These are phyloP conservation scores for Noctua comes DNA, from an alignment of 2,888 invertebrate species.

Conservation along the genomic window DNA sequence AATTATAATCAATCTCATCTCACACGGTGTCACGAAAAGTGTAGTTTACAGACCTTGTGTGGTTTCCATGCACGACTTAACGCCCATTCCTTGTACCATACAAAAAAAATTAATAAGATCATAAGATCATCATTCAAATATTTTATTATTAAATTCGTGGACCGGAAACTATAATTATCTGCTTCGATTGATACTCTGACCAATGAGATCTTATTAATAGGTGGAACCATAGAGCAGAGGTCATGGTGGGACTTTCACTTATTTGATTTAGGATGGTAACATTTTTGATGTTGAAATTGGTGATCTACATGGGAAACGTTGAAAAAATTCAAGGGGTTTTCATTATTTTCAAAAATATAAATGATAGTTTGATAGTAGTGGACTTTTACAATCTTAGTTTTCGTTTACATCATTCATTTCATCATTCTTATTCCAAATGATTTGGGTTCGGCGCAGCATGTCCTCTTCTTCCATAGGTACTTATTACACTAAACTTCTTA, in stretches of 20 bases:
- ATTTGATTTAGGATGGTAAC: constrained; percentile 43
- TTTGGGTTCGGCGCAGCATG: no score
- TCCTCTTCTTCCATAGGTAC: no score
- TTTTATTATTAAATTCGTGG: constrained; percentile 64
- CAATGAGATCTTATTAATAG: constrained; percentile 63
- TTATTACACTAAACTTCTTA: no score
- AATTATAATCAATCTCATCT: neutral
- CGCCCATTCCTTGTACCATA: constrained; percentile 64
- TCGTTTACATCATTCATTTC: no score
- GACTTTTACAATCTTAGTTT: no score
- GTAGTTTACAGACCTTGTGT: constrained; percentile 5
- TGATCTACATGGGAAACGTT: neutral
- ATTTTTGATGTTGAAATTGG: constrained; percentile 48
- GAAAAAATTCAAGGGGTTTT: neutral
- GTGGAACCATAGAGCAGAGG: constrained; percentile 46
- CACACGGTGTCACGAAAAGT: constrained; percentile 12
- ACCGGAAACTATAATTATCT: constrained; percentile 64
- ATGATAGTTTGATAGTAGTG: neutral
- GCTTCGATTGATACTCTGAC: constrained; percentile 60
- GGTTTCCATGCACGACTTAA: constrained; percentile 40
- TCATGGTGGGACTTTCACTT: constrained; percentile 57
- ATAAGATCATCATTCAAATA: constrained; percentile 51
- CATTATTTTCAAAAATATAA: neutral
- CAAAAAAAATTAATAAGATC: constrained; percentile 55
- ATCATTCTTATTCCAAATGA: no score